phyloP scores from a whole-genome alignment of 2,113 vertebrate species.

The Calyptomena viridis region DNA sequence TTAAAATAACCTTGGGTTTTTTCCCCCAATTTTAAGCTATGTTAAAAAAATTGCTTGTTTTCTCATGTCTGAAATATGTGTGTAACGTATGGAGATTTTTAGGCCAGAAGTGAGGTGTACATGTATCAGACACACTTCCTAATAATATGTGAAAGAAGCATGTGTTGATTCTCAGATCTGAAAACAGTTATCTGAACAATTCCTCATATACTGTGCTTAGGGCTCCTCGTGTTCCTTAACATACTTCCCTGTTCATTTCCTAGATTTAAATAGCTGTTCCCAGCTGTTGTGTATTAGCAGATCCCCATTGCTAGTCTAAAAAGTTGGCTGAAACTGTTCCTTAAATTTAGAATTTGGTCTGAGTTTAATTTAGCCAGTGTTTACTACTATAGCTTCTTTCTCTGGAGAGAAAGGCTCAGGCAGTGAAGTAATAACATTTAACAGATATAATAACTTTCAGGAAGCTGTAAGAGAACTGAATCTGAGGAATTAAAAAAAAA shows the following conservation, averaged over 20 bases:
- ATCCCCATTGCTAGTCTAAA: slow-evolving; percentile 2
- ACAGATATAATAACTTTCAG: background rate
- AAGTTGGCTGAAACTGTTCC: background rate
- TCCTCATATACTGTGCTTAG: background rate
- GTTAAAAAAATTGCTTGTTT: background rate
- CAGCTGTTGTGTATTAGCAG: slow-evolving; percentile 29
- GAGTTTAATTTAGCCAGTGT: slow-evolving; percentile 44
- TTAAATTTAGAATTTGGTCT: slow-evolving; percentile 50
- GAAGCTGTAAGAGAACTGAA: background rate
- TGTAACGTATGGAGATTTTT: background rate
- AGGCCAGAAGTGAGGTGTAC: background rate
- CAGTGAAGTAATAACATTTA: background rate
- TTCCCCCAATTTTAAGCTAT: background rate
- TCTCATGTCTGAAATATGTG: background rate
- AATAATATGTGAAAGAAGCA: background rate
- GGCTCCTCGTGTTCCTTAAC: background rate
- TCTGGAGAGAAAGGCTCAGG: background rate
- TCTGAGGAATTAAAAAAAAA: background rate
- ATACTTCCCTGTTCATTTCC: background rate
- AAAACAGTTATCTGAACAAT: background rate
- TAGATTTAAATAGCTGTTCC: slow-evolving; percentile 21
- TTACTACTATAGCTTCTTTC: slow-evolving; percentile 20
- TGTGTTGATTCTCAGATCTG: background rate
- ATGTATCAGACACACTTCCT: background rate
- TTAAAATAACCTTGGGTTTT: no score